Evolutionary conservation across 2,888 invertebrate genomes (phyloP), one percentile per base, ranked within the genome.

Genomic region (Gisinianus flammeolus): DNA sequence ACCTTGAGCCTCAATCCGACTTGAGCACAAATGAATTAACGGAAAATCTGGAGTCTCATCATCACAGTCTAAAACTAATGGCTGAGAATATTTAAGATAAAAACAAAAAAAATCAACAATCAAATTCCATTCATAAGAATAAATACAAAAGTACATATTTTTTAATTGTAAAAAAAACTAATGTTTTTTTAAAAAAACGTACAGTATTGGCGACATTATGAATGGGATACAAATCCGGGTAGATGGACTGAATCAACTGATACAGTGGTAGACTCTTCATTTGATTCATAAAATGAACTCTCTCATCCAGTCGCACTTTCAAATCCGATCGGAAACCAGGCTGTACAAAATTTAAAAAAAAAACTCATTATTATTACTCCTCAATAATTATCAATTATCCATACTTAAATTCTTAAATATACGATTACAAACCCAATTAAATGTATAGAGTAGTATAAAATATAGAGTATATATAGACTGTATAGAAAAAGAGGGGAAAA

Each of bases 151-250:
- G 35, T 66, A 31, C 12, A 72, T n/a, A 52, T 44, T 16, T 8
- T 35, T 22, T 68, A 26, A 56, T 22, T 10, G 35, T n/a, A n/a
- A n/a, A n/a, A n/a, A n/a, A n/a, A n/a, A n/a, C n/a, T n/a, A n/a
- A n/a, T n/a, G n/a, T n/a, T n/a, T n/a, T n/a, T n/a, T n/a, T n/a
- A n/a, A n/a, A n/a, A n/a, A 16, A 31, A 73, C 78, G 84, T 85
- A 87, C 89, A 86, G 88, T 87, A 78, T 90, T 90, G 81, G 90
- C 90, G 74, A 96, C 89, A 81, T 89, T 87, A 88, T 97, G 95
- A 76, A 98, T 88, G 10, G 95, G 91, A 89, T 96, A 98, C 82
- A 99, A 90, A 87, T 94, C 93, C 0, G 99, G 98, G 89, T 98
- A 97, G 82, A 97, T 91, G 83, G 90, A 90, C 85, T 94, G 94